Conservation (phyloP, 2,888 invertebrate genomes). For the Scaptodrosophila latifasciaeformis region DNA sequence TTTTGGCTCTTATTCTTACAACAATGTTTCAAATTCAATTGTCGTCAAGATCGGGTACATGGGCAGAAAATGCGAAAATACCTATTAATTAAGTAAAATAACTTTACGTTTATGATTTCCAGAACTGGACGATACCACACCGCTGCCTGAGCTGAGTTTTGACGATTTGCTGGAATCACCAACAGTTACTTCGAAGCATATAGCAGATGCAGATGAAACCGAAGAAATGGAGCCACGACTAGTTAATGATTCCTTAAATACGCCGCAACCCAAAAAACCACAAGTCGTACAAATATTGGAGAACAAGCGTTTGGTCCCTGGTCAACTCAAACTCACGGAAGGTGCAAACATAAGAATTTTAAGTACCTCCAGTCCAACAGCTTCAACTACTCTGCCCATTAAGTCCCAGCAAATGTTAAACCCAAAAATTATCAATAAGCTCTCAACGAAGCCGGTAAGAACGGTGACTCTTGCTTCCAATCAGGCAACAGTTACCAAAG, state of each 20-base stretch:
- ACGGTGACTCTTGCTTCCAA: not conserved
- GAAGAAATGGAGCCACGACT: slow-evolving; percentile 20
- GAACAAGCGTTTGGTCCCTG: slow-evolving; percentile 37
- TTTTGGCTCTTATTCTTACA: not conserved
- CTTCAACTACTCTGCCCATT: not conserved
- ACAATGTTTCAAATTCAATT: not conserved
- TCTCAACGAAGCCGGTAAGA: slow-evolving; percentile 2
- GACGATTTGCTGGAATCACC: slow-evolving; percentile 65
- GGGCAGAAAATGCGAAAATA: not conserved
- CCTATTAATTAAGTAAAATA: not conserved
- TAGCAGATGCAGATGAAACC: slow-evolving; percentile 19
- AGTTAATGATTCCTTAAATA: slow-evolving; percentile 50
- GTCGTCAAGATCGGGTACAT: slow-evolving; percentile 10
- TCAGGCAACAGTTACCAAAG: slow-evolving; percentile 11
- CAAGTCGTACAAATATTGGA: slow-evolving; percentile 43
- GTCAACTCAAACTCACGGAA: too few relatives aligned
- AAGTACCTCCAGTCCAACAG: not conserved
- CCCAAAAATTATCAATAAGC: slow-evolving; percentile 49
- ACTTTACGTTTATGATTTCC: slow-evolving; percentile 1
- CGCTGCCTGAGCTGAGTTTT: slow-evolving; percentile 64
- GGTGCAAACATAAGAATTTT: not conserved
- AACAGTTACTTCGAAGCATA: slow-evolving; percentile 35
- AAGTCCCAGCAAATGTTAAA: slow-evolving; percentile 28
- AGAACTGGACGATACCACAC: slow-evolving; percentile 62
- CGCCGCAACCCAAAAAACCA: slow-evolving; percentile 56